phyloP scores from a whole-genome alignment of 2,888 invertebrate genomes.

The Venusia cambrica region DNA sequence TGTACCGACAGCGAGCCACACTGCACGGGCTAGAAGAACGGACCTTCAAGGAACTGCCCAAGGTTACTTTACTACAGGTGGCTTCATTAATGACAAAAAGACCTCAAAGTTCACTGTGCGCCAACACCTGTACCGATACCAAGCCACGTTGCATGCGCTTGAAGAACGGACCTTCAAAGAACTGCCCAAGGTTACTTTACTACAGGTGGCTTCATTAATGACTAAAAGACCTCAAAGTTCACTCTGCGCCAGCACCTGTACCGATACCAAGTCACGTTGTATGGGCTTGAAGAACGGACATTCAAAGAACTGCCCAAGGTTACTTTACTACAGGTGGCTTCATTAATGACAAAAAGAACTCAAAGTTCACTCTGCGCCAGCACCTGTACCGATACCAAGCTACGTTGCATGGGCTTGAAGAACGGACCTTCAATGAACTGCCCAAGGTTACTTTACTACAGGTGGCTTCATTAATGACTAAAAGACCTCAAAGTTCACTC shows the following conservation, averaged over 20 bases:
- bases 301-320: constrained; percentile 91
- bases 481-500: no score
- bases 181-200: constrained; percentile 89
- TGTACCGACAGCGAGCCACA: constrained; percentile 85
- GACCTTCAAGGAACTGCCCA: constrained; percentile 87
- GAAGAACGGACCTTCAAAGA: constrained; percentile 88
- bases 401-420: constrained; percentile 89
- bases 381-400: constrained; percentile 86
- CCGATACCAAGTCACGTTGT: constrained; percentile 86
- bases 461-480: no score
- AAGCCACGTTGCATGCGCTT: constrained; percentile 87
- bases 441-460: constrained; percentile 91
- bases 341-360: constrained; percentile 58
- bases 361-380: constrained; percentile 85
- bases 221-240: constrained; percentile 77
- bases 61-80: no score
- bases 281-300: constrained; percentile 89
- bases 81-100: no score
- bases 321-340: no score
- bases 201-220: no score
- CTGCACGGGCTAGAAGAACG: constrained; percentile 91
- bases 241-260: constrained; percentile 86
- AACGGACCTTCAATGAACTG: constrained; percentile 86
- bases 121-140: constrained; percentile 86
- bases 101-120: constrained; percentile 84